phyloP scores from a whole-genome alignment of 2,797 vertebrate genomes.

The Nannoperca obscura region DNA sequence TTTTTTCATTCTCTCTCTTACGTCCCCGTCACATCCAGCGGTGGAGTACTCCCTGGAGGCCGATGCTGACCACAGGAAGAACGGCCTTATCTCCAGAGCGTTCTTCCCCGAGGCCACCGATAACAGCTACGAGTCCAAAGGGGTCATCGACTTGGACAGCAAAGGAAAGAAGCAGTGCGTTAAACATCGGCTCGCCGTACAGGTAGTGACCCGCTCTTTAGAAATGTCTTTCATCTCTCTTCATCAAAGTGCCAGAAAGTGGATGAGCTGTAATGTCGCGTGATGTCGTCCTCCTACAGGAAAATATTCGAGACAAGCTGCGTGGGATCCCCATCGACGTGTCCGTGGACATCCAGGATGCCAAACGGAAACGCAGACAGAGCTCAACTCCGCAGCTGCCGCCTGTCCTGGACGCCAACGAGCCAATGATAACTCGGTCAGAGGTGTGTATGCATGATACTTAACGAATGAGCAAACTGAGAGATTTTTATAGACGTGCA shows the following conservation, averaged over 20 bases:
- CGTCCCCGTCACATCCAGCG: slow-evolving; percentile 73
- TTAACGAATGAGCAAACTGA: background rate
- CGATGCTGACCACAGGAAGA: slow-evolving; percentile 85
- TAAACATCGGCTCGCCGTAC: slow-evolving; percentile 78
- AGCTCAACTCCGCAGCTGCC: slow-evolving; percentile 73
- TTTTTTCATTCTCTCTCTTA: background rate
- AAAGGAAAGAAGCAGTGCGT: slow-evolving; percentile 86
- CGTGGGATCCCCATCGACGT: slow-evolving; percentile 91
- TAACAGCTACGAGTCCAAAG: slow-evolving; percentile 74
- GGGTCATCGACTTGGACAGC: slow-evolving; percentile 77
- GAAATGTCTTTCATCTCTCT: background rate
- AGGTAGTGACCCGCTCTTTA: slow-evolving; percentile 79
- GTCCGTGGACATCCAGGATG: slow-evolving; percentile 84
- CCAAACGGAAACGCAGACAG: slow-evolving; percentile 83
- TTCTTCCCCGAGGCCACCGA: slow-evolving; percentile 72
- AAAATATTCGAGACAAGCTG: slow-evolving; percentile 93
- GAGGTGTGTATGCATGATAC: slow-evolving; percentile 77
- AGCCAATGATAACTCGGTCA: slow-evolving; percentile 72
- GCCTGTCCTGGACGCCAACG: slow-evolving; percentile 89
- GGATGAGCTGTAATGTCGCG: background rate
- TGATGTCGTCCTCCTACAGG: slow-evolving; percentile 77
- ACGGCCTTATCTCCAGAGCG: slow-evolving; percentile 84
- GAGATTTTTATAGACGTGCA: background rate
- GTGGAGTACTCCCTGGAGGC: slow-evolving; percentile 87
- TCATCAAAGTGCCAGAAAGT: background rate